Base-by-base conservation (phyloP, 2,797 vertebrate genomes). In the Taenioides sp. region DNA sequence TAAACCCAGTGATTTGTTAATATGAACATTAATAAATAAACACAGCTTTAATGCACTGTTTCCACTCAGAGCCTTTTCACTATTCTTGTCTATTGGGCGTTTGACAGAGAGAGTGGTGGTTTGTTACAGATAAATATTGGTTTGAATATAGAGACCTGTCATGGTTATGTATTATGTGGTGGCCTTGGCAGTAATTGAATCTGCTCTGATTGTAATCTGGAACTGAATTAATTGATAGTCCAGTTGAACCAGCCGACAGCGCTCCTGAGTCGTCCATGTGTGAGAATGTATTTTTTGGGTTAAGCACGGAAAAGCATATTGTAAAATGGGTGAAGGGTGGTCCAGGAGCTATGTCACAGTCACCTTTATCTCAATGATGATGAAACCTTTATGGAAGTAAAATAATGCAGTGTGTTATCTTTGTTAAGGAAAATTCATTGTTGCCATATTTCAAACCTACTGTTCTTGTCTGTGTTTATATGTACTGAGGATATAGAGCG, bases 61-160 rank as follows among this genome's bases (percentile, higher is more conserved):
- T 87, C 77, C 60, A 23, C 69, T 65, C 40, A 0, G 31, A 64
- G 71, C 68, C 28, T 76, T 80, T 76, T 80, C 77, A 66, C 84
- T 16, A 16, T 14, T 47, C 14, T 82, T 87, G 86, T 85, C 83
- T 80, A 86, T 70, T n/a, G 43, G n/a, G 62, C 80, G 75, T 86
- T 70, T 84, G 86, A 89, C 79, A 86, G 80, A 82, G 75, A 80
- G 83, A 85, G 78, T 55, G 71, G 78, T 78, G 81, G 88, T 72
- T 92, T 91, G 88, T 91, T 90, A 90, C 91, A 92, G 91, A 94
- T 91, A 92, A 89, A 91, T 89, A 92, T 89, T 86, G 83, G 86
- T 91, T 86, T 85, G 83, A 91, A 93, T 92, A 91, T 91, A 93
- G 88, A 84, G 84, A 61, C 83, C 87, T 86, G 89, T 88, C 89